phyloP scores from a whole-genome alignment of 2,113 vertebrate genomes.

The cattle (Bos taurus) region ARS-UCD2.0 NC_037329.1:52932501-52933000 shows the following conservation, averaged over 20 bases:
- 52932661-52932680: background rate
- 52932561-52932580: background rate
- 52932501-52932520: background rate
- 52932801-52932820: background rate
- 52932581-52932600: background rate
- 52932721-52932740: constrained; percentile 17
- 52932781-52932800: background rate
- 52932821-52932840: constrained; percentile 16
- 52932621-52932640: background rate
- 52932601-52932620: background rate
- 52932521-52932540: background rate
- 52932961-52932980: constrained; percentile 95
- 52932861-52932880: constrained; percentile 43
- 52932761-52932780: background rate
- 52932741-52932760: constrained; percentile 56
- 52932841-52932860: constrained; percentile 3
- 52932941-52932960: constrained; percentile 87
- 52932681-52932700: constrained; percentile 46
- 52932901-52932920: constrained; percentile 75
- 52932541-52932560: background rate
- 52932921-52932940: constrained; percentile 85
- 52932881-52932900: constrained; percentile 67
- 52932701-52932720: constrained; percentile 52
- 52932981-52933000: constrained; percentile 90
- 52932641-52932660: background rate